Conservation (phyloP, 2,797 vertebrate species). For the Dryobates pubescens region DNA sequence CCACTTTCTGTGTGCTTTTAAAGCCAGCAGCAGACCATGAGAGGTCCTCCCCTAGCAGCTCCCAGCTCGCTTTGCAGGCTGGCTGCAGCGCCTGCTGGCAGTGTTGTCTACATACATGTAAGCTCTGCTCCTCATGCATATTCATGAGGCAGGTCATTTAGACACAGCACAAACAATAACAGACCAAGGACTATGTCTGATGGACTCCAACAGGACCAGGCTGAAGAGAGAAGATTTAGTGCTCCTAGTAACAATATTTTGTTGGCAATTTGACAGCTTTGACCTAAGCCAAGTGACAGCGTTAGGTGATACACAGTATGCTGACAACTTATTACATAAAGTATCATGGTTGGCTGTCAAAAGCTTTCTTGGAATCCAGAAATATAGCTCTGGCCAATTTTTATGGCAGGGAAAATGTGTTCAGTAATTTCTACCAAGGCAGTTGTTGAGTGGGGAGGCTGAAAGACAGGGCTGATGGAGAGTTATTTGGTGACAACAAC, state of each 20-base stretch:
- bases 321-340: slow-evolving; percentile 74
- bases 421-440: slow-evolving; percentile 79
- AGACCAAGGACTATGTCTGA: slow-evolving; percentile 55
- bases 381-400: slow-evolving; percentile 76
- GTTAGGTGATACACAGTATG: slow-evolving; percentile 71
- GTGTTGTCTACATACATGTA: slow-evolving; percentile 28
- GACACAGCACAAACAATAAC: slow-evolving; percentile 49
- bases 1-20: background rate
- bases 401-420: slow-evolving; percentile 79
- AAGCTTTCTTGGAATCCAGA: slow-evolving; percentile 79
- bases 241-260: slow-evolving; percentile 63
- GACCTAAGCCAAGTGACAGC: slow-evolving; percentile 71
- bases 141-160: slow-evolving; percentile 37
- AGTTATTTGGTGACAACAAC: slow-evolving; percentile 68
- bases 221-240: slow-evolving; percentile 64
- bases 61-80: background rate
- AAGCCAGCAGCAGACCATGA: background rate
- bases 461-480: slow-evolving; percentile 63
- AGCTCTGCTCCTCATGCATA: slow-evolving; percentile 26
- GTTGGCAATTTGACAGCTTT: slow-evolving; percentile 70
- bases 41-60: background rate
- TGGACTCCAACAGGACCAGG: slow-evolving; percentile 54
- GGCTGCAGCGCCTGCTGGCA: slow-evolving; percentile 10
- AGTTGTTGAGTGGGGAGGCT: slow-evolving; percentile 65
- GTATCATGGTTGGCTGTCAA: slow-evolving; percentile 73